Evolutionary conservation across 2,797 vertebrate species (phyloP), one percentile per base, ranked within the genome.

Genomic region (Chaetodon trifasciatus): DNA sequence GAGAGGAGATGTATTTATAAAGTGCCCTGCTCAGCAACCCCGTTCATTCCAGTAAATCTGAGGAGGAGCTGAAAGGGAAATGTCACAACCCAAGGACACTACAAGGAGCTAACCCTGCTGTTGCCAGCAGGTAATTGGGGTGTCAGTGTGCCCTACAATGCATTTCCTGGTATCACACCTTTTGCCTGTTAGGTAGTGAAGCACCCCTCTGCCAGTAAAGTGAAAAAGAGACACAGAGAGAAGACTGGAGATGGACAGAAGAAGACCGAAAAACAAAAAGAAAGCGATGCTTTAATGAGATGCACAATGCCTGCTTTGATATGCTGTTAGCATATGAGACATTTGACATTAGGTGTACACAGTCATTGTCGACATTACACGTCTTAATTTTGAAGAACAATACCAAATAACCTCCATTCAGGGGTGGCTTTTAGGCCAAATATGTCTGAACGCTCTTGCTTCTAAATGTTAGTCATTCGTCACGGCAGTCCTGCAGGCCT

Each of bases 1-100:
- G 92, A 87, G 91, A 91, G 76, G 94, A 93, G 92, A 95, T 94
- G 93, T 95, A 95, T 93, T 96, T 95, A 95, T 95, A 94, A 95
- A 95, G 93, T 84, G 94, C 88, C 90, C 93, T 89, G 87, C 92
- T 95, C 95, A 94, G 93, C 88, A 94, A 86, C 89, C 92, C 65
- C 75, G 66, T 90, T 88, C 93, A 94, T 85, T 94, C 95, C 92
- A 92, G 90, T 95, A 95, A 95, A 96, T 96, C 94, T 94, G 91
- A 89, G 86, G 80, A 78, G 84, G 82, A 85, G 82, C 91, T 88
- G 83, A 93, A 90, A 93, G 88, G 84, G 83, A 93, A 93, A 93
- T 94, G 93, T 93, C 94, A 95, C 89, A 92, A 94, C 88, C 94
- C 93, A 94, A 95, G 94, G 95, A 95, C 93, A 85, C 82, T 74